Evolutionary conservation across 2,797 vertebrate species (phyloP), one percentile per base, ranked within the genome.

Genomic region (Cuniculus paca): DNA sequence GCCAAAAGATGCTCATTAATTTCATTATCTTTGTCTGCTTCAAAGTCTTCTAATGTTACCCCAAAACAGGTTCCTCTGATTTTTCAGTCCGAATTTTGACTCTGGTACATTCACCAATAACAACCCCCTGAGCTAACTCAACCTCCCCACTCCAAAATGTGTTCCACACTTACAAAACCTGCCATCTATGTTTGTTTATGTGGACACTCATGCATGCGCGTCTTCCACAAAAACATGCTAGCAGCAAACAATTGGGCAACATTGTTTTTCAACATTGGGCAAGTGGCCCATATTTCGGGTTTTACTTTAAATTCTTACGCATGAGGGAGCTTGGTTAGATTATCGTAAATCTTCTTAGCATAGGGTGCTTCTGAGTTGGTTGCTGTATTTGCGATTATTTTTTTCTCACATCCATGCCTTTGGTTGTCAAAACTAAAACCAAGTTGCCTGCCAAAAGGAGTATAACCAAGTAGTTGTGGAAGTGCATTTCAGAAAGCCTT

Each of bases 31-130:
- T 92, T 81, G 93, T 68, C 8, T 36, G 68, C 13, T 96, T 95
- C 8, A 22, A 89, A 87, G 56, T 34, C 19, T 82, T 92, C 36
- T 91, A 83, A 77, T 52, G 19, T 89, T 91, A 75, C 26, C 50
- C 50, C 9, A 16, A 91, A 89, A 78, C 5, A 54, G 10, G 6
- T 84, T 81, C 56, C 7, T 86, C 61, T 94, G 3, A 77, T 84
- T 96, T 96, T 90, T 56, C 22, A 42, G 80, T 54, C 11, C 36
- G n/a, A 74, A 78, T 81, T 93, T 93, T 68, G 88, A 58, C 45
- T 22, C 80, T 56, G 31, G 45, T 82, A 72, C 5, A 77, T 91
- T 91, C 54, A 78, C 45, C 31, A 80, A 24, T 36, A 89, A 93
- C 61, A 93, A 78, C 7, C 65, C 82, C 86, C 6, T 56, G 19